Base-by-base conservation (phyloP, 1,140 invertebrate genomes). In the Episyrphus balteatus region DNA sequence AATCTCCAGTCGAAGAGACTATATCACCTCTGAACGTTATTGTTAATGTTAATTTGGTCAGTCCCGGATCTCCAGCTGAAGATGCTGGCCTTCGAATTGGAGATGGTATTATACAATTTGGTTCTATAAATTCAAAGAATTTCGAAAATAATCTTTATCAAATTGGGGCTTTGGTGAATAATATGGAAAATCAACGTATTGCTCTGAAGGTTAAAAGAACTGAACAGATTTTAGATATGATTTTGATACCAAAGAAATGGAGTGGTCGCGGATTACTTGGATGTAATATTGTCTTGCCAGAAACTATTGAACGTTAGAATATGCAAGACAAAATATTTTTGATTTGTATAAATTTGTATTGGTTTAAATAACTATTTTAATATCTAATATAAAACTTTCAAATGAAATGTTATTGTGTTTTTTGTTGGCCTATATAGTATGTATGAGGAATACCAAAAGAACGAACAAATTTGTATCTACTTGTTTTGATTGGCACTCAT, bases 101-200 rank as follows among this genome's bases (percentile, higher is more conserved):
- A 37, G 91, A 93, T 72, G 66, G 79, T 34, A 72, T 94, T 6
- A 53, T 88, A 2, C 75, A 86, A 55, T 92, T 94, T 76, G 91
- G 90, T n/a, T 87, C 87, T 0, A 68, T 92, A 2, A 83, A 82
- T 52, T 61, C 66, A 17, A 70, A 62, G 9, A 94, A 93, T 69
- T 92, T 88, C 59, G 56, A 55, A 8, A 73, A 75, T 38, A 73
- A 74, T 38, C 60, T 90, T 2, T 70, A 71, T 15, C 81, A 89
- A 66, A 76, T 85, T 39, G 75, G 76, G 5, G 71, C 73, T 39
- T 62, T 92, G 15, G 86, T 92, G 7, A 74, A 81, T 47, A 81
- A 87, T 60, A 88, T 83, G 39, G 75, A 82, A 39, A 80, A 81
- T 30, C 74, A 75, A 48, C 60, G 69, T 15, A 56, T 89, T 12